phyloP scores from a whole-genome alignment of 2,797 vertebrate species.

The Crocidura indochinensis region DNA sequence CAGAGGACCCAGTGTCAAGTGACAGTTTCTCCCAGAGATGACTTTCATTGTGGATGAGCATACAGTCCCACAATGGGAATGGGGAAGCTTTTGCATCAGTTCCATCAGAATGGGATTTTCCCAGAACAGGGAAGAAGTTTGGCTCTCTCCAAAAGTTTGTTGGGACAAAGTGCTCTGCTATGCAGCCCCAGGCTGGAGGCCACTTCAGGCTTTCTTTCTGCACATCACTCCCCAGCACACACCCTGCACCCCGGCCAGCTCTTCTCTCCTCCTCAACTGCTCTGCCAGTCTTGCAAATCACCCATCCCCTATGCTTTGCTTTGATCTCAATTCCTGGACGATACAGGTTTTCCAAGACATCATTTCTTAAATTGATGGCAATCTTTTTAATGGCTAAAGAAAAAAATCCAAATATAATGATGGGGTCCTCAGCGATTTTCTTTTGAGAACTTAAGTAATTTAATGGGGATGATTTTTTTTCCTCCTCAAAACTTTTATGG shows the following conservation, averaged over 20 bases:
- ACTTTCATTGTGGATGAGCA: constrained; percentile 3
- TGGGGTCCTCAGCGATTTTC: constrained; percentile 91
- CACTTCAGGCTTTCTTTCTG: constrained; percentile 2
- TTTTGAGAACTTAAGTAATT: constrained; percentile 93
- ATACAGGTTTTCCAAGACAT: constrained; percentile 84
- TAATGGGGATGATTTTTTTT: constrained; percentile 84
- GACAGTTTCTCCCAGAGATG: neutral
- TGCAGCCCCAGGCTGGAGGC: neutral
- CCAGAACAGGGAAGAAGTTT: neutral
- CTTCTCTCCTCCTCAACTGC: neutral
- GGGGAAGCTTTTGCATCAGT: neutral
- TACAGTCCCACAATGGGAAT: neutral
- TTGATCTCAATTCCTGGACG: constrained; percentile 84
- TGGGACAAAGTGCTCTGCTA: constrained; percentile 71
- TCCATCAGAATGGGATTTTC: constrained; percentile 63
- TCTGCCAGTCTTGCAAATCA: neutral
- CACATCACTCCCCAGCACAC: neutral
- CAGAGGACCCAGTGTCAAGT: neutral
- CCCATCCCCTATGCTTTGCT: neutral
- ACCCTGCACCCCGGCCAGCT: neutral
- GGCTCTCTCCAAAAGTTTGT: constrained; percentile 76
- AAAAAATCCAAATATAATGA: constrained; percentile 88
- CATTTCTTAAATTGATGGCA: constrained; percentile 86
- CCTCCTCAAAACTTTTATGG: constrained; percentile 90
- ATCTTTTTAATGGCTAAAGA: constrained; percentile 85